Base-by-base conservation (phyloP, 2,113 vertebrate genomes). In the Brachyhypopomus gauderio region DNA sequence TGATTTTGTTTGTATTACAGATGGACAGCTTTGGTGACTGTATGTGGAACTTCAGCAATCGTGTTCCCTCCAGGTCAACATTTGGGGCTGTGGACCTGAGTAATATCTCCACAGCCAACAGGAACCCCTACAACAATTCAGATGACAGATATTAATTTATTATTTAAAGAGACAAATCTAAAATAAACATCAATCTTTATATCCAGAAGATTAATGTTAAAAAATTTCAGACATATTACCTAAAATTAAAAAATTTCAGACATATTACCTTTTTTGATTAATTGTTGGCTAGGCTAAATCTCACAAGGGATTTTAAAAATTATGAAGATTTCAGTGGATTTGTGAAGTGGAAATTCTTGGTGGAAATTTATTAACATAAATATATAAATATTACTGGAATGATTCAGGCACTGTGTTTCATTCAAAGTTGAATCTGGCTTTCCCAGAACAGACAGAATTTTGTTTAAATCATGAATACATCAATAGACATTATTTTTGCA, bases 91-190 rank as follows among this genome's bases (percentile, higher is more conserved):
- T 5, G 30, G 30, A 30, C 30, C 30, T 30, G 2, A 34, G 63
- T 63, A 74, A 78, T 14, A 63, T 67, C 3, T 4, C 20, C 34
- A 59, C 3, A 55, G 17, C 58, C 34, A 12, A 17, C 1, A 56
- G 64, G 23, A 85, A 85, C 52, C 77, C 81, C 8, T 85, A 83
- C 60, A 19, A 36, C 55, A 34, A 76, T n/a, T 59, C 23, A 55
- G 74, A 80, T 41, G 73, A 9, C 41, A 72, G 36, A 72, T 85
- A 83, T 64, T 85, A 83, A 67, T 23, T 58, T 48, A 17, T n/a
- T 4, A 5, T 4, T 41, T 7, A 41, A 7, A 52, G 6, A 11
- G 5, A 4, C 9, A 41, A 41, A 41, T 6, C 41, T 41, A 52
- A 52, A 30, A 30, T 30, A 30, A 30, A 30, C 30, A 30, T 30